phyloP scores from a whole-genome alignment of 2,113 vertebrate genomes.

The Rhea pennata region DNA sequence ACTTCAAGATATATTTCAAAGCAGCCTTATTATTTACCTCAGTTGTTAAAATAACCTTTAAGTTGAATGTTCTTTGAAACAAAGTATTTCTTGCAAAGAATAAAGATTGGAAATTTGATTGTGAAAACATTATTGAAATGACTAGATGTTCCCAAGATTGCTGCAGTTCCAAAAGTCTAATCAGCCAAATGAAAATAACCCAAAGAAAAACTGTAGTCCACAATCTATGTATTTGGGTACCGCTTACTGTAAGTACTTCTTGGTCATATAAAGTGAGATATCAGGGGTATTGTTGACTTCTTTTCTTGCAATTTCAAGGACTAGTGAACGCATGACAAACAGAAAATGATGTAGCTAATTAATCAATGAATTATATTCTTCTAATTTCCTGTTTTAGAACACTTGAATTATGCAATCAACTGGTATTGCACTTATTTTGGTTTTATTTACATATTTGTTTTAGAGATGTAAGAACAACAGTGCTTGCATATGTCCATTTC shows the following conservation, averaged over 20 bases:
- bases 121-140: neutral
- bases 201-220: neutral
- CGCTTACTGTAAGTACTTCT: neutral
- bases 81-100: neutral
- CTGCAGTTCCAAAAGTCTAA: neutral
- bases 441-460: neutral
- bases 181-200: neutral
- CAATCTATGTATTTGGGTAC: neutral
- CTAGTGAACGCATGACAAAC: neutral
- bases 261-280: neutral
- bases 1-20: neutral
- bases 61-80: neutral
- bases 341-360: neutral
- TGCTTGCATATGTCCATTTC: neutral
- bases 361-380: neutral
- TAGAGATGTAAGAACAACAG: neutral
- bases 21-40: neutral
- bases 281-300: neutral
- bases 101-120: neutral
- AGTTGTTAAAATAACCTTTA: neutral
- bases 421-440: neutral
- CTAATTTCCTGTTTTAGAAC: neutral
- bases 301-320: neutral
- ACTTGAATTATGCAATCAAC: neutral
- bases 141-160: neutral